Evolutionary conservation across 2,113 vertebrate genomes (phyloP).

Genomic region (Atractosteus spatula): DNA sequence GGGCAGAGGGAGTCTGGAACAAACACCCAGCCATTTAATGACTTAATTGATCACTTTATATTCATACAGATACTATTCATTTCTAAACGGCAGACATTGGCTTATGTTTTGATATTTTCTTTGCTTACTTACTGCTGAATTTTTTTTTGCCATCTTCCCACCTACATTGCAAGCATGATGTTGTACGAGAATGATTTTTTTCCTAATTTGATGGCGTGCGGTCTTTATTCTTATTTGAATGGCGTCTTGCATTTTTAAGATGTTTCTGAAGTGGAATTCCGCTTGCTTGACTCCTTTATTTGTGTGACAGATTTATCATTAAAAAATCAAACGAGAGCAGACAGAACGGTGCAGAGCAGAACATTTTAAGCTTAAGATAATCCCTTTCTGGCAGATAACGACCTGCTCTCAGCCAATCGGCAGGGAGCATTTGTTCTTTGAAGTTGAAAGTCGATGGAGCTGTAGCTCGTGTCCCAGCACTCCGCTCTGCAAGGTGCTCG

Average conservation of each 20-base stretch:
- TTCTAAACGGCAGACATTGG: too few species aligned
- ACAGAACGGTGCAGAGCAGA: constrained; percentile 45
- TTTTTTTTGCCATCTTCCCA: too few species aligned
- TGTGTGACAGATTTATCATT: constrained; percentile 31
- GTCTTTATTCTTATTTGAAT: too few species aligned
- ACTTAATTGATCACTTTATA: too few species aligned
- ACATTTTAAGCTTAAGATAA: constrained; percentile 68
- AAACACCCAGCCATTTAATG: too few species aligned
- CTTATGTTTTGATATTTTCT: too few species aligned
- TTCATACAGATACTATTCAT: too few species aligned
- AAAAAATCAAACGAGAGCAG: constrained; percentile 9
- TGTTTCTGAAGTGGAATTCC: constrained; percentile 21
- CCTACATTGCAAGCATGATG: too few species aligned
- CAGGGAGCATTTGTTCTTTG: constrained; percentile 42
- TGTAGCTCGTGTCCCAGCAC: background rate
- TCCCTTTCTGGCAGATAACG: constrained; percentile 69
- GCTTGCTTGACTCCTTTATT: constrained; percentile 32
- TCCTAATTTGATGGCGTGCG: too few species aligned
- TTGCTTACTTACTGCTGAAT: too few species aligned
- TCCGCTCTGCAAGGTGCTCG: background rate
- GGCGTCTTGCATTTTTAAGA: background rate
- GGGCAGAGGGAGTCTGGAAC: too few species aligned
- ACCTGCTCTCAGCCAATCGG: constrained; percentile 30
- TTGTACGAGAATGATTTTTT: too few species aligned
- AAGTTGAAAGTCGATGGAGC: constrained; percentile 39